Evolutionary conservation across 2,797 vertebrate genomes (phyloP).

Genomic region (Botia almorhae): DNA sequence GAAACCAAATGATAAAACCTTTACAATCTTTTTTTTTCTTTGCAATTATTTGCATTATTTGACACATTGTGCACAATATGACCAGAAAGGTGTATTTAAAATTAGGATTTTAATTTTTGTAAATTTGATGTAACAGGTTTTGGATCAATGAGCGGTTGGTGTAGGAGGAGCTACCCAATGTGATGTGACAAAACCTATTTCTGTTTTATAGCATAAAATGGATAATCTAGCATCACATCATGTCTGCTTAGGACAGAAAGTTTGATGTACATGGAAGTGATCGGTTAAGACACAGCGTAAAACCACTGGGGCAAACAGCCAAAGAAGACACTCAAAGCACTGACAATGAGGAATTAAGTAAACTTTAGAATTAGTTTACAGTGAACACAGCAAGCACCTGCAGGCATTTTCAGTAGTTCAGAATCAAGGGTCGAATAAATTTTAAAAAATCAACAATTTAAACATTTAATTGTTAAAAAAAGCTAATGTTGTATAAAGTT

Average conservation of each 20-base stretch:
- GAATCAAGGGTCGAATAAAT: not conserved
- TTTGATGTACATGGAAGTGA: not conserved
- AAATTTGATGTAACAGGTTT: not conserved
- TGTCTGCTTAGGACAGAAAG: not conserved
- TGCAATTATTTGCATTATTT: too few relatives aligned
- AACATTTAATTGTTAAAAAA: constrained; percentile 15
- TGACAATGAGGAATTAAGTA: not conserved
- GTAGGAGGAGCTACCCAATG: not conserved
- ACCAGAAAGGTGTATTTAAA: too few relatives aligned
- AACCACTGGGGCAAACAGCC: not conserved
- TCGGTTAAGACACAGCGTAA: not conserved
- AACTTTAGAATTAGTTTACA: not conserved
- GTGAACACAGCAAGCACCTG: not conserved
- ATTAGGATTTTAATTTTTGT: too few relatives aligned
- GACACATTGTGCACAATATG: too few relatives aligned
- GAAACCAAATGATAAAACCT: too few relatives aligned
- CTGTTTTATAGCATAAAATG: not conserved
- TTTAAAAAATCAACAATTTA: not conserved
- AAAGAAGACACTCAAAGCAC: not conserved
- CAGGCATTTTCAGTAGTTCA: not conserved
- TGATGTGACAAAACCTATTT: not conserved
- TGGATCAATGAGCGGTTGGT: not conserved
- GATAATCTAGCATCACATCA: not conserved
- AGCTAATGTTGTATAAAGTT: not conserved
- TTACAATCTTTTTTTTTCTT: too few relatives aligned